These are phyloP conservation scores for Henicopernis longicauda DNA, from an alignment of 2,113 vertebrate genomes.

Conservation along the genomic window DNA sequence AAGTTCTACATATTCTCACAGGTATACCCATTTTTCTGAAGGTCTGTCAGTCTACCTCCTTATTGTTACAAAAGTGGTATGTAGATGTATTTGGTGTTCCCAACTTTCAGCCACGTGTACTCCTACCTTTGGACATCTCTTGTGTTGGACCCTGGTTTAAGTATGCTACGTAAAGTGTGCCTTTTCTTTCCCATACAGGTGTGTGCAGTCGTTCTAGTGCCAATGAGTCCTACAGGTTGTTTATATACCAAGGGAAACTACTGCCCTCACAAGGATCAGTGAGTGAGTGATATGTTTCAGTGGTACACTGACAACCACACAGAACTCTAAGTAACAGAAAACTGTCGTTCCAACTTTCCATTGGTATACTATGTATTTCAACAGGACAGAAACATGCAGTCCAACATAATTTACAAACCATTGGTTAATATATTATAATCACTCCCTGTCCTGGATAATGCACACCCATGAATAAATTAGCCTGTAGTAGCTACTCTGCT, in stretches of 20 bases:
- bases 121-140: background rate
- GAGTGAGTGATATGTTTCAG: background rate
- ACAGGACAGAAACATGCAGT: background rate
- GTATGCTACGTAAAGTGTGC: background rate
- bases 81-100: background rate
- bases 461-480: background rate
- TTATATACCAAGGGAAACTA: background rate
- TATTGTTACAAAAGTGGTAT: background rate
- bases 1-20: background rate
- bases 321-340: background rate
- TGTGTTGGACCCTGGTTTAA: background rate
- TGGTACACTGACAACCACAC: background rate
- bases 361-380: background rate
- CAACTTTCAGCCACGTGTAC: background rate
- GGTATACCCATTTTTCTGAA: background rate
- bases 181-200: background rate
- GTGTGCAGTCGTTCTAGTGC: background rate
- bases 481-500: background rate
- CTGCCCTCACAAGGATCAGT: background rate
- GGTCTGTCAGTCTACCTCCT: background rate
- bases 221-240: background rate
- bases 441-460: background rate
- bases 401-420: rapidly evolving
- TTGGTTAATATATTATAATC: background rate
- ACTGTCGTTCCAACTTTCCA: background rate